Evolutionary conservation across 1,140 invertebrate species (phyloP), one percentile per base, ranked within the genome.

Genomic region (Drosophila watanabei): DNA sequence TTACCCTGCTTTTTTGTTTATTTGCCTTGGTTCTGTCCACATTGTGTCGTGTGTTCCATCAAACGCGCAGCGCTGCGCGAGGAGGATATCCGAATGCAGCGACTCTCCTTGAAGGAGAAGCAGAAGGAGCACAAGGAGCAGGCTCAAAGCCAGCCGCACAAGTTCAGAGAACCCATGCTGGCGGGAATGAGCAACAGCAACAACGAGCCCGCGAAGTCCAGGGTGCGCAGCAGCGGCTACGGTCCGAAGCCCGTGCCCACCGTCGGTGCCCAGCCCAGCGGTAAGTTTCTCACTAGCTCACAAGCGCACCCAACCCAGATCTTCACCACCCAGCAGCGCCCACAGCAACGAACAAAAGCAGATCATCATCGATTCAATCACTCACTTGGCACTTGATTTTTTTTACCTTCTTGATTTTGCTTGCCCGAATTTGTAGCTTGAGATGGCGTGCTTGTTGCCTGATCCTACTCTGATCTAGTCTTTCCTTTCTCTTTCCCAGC

Each of bases 401-500:
- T 13, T 13, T 54, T 84, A 80, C 6, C 37, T 46, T 81, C 51
- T 65, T 61, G 24, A 41, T 52, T 82, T 79, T 32, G 60, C 51
- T 61, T 48, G 28, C 41, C 65, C 49, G 71, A 84, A 39, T 56
- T 80, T 65, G 28, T 69, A 64, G 37, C 69, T 56, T 70, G 6
- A 20, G 48, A 37, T 8, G 30, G 14, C 18, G 18, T 33, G 2
- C 16, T 8, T 13, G 8, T 18, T 28, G 6, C 4, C n/a, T 13
- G 33, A 20, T 35, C 13, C 5, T 10, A 9, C 16, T 41, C 28
- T 60, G 7, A 82, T 68, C 5, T 13, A 30, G 4, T 0, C 16
- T 56, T 18, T 18, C 11, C 4, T 6, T 5, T 51, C 30, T 75
- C 39, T 30, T 56, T 32, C 79, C 32, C 18, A 96, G 96, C 95